A percentile compares a stretch with the other conserved stretches of the same genome.
Conservation (phyloP, 2,797 vertebrate genomes). For the Diplodus sargus region DNA sequence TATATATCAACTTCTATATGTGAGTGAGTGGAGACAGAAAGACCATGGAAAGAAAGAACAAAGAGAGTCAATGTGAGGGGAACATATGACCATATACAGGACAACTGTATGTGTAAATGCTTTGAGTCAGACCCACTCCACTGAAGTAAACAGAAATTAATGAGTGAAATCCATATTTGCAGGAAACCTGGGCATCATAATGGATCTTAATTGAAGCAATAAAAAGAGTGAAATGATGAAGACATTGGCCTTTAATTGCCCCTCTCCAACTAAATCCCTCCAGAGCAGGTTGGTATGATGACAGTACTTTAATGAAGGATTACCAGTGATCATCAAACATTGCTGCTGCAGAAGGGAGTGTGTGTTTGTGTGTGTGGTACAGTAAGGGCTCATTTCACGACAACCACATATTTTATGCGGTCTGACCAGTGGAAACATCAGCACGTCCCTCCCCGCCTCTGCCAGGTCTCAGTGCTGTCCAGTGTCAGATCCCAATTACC, state of each 20-base stretch:
- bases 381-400: conserved; percentile 49
- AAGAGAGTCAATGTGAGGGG: conserved; percentile 3
- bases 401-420: conserved; percentile 54
- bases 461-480: conserved; percentile 43
- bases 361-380: conserved; percentile 12
- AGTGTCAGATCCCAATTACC: conserved; percentile 2
- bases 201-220: conserved; percentile 82
- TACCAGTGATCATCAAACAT: conserved; percentile 50
- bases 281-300: conserved; percentile 32
- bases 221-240: conserved; percentile 73
- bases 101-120: neutral
- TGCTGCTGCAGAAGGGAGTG: conserved; percentile 29
- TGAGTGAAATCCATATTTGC: conserved; percentile 57
- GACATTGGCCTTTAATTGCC: conserved; percentile 66
- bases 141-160: conserved; percentile 42
- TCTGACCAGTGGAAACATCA: conserved; percentile 52
- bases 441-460: conserved; percentile 45
- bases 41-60: conserved; percentile 31
- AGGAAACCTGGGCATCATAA: conserved; percentile 74
- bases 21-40: conserved; percentile 60
- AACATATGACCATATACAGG: conserved; percentile 4
- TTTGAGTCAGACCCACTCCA: conserved; percentile 25
- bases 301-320: conserved; percentile 64
- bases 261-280: conserved; percentile 47
- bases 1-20: conserved; percentile 58